Percentiles rank a stretch among this genome's conserved stretches.
These are phyloP conservation scores for Apocheima hispidaria DNA, from an alignment of 2,888 invertebrate species.

Conservation along the genomic window DNA sequence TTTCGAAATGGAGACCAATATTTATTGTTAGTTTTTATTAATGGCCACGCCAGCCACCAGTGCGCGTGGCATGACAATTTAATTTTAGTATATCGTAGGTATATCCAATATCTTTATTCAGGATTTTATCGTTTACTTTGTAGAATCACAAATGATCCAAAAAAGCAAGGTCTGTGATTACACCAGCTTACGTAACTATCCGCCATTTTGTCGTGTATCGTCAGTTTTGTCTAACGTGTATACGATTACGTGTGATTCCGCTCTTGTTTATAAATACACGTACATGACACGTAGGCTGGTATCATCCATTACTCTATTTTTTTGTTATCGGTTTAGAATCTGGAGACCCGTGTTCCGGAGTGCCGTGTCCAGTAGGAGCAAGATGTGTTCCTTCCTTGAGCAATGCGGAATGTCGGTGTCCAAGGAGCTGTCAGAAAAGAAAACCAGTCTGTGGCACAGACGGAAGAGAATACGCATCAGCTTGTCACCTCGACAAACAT, in stretches of 20 bases:
- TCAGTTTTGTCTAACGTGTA: no score
- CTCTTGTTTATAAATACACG: no score
- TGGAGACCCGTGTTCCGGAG: slow-evolving; percentile 90
- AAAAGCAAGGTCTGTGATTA: no score
- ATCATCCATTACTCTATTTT: no score
- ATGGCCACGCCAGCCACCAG: background rate
- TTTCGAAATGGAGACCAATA: background rate
- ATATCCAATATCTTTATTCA: no score
- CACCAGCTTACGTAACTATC: no score
- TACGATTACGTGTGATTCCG: background rate
- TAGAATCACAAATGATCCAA: no score
- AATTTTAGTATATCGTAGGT: background rate
- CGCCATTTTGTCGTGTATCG: no score
- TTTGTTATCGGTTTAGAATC: slow-evolving; percentile 81
- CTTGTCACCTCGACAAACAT: slow-evolving; percentile 93
- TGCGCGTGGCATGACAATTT: background rate
- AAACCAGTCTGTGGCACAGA: slow-evolving; percentile 96
- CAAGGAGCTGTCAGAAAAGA: slow-evolving; percentile 87
- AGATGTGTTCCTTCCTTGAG: slow-evolving; percentile 89
- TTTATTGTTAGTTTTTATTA: background rate
- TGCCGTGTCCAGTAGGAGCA: slow-evolving; percentile 89
- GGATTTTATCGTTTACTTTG: no score
- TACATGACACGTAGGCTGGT: no score
- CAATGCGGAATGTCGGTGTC: slow-evolving; percentile 88
- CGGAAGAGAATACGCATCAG: slow-evolving; percentile 94